Evolutionary conservation across 2,888 invertebrate species (phyloP).

Genomic region (Leptinotarsa rubiginosa): DNA sequence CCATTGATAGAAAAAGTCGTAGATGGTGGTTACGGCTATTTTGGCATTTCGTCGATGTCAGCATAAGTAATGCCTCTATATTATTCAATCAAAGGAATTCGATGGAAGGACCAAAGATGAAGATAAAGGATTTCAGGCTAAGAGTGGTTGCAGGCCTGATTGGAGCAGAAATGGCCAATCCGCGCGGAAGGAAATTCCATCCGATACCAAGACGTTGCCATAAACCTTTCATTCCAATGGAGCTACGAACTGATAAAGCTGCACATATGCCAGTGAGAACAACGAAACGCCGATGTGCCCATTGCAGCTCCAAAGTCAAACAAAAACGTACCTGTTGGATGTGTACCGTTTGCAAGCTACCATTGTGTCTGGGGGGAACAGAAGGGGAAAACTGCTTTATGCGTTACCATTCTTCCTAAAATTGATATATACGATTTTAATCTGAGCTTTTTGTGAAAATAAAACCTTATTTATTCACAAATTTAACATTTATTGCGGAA

Average conservation of each 20-base stretch:
- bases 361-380: constrained; percentile 10
- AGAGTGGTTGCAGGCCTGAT: background rate
- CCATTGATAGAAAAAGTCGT: constrained; percentile 53
- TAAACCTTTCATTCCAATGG: constrained; percentile 2
- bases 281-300: constrained; percentile 2
- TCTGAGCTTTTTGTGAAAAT: background rate
- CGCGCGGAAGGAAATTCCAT: background rate
- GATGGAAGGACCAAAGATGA: background rate
- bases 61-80: constrained; percentile 14
- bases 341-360: constrained; percentile 7
- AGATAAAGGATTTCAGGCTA: constrained; percentile 8
- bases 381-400: constrained; percentile 2
- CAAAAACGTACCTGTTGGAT: constrained; percentile 5
- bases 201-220: constrained; percentile 6
- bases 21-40: constrained; percentile 54
- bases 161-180: background rate
- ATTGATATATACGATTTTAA: constrained; percentile 7
- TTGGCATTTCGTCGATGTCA: constrained; percentile 18
- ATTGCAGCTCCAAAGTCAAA: constrained; percentile 10
- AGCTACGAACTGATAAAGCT: background rate
- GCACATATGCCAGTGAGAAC: constrained; percentile 4
- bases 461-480: constrained; percentile 2
- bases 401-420: constrained; percentile 2
- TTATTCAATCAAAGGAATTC: background rate
- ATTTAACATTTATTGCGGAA: constrained; percentile 10